Evolutionary conservation across 2,888 invertebrate genomes (phyloP).

Genomic region (Drosophila paucipuncta): DNA sequence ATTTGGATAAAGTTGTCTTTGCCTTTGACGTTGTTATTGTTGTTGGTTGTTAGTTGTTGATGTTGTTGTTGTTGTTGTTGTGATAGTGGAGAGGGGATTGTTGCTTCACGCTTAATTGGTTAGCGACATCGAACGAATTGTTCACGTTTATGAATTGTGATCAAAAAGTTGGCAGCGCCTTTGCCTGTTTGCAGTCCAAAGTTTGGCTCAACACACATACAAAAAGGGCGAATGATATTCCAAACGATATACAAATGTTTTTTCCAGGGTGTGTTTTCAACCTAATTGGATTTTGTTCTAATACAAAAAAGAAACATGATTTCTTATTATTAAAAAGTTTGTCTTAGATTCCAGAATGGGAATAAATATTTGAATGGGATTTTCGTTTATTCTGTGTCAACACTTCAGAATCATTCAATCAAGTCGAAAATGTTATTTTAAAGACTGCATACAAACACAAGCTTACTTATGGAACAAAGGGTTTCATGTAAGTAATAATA

Average conservation of each 20-base stretch:
- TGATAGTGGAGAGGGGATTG: slow-evolving; percentile 16
- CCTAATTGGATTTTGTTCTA: background rate
- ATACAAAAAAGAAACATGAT: background rate
- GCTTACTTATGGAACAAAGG: background rate
- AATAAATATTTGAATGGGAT: background rate
- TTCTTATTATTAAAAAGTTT: background rate
- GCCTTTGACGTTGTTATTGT: slow-evolving; percentile 16
- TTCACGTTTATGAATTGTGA: slow-evolving; percentile 76
- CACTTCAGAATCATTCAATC: background rate
- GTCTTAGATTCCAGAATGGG: background rate
- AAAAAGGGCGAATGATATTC: background rate
- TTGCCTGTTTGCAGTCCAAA: slow-evolving; percentile 13
- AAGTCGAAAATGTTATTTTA: background rate
- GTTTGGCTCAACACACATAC: background rate
- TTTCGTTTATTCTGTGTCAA: background rate
- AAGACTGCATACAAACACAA: background rate
- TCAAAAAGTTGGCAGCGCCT: slow-evolving; percentile 47
- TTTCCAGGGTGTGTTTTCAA: slow-evolving; percentile 1
- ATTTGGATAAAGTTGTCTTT: slow-evolving; percentile 55
- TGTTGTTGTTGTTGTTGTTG: background rate
- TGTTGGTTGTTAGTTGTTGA: slow-evolving; percentile 12
- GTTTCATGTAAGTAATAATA: background rate
- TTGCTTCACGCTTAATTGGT: slow-evolving; percentile 76
- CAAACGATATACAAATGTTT: background rate
- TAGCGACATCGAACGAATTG: slow-evolving; percentile 65